Evolutionary conservation across 2,797 vertebrate species (phyloP).

Genomic region (Manis javanica): DNA sequence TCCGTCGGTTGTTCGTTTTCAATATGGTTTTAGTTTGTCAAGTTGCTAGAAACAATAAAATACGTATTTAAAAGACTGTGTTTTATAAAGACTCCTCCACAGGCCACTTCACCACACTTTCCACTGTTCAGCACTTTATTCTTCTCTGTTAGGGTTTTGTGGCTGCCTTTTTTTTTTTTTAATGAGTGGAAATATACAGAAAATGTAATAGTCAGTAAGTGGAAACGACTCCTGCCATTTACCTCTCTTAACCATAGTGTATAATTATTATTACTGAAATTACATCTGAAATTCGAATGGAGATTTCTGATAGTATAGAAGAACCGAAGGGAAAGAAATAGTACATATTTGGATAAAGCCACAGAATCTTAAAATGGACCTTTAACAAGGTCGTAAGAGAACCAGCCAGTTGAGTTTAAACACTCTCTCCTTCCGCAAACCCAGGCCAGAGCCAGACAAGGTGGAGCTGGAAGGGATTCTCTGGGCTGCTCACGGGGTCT

Average conservation of each 20-base stretch:
- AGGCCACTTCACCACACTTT: not conserved
- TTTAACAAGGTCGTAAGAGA: constrained; percentile 14
- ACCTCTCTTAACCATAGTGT: constrained; percentile 3
- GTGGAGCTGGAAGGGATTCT: not conserved
- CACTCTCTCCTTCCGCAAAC: not conserved
- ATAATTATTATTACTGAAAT: not conserved
- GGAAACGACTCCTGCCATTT: not conserved
- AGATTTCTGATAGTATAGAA: not conserved
- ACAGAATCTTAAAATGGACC: constrained; percentile 32
- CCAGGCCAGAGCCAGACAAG: not conserved
- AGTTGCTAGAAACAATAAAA: constrained; percentile 74
- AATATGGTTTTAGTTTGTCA: constrained; percentile 78
- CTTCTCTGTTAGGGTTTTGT: constrained; percentile 23
- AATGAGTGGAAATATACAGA: constrained; percentile 23
- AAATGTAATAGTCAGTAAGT: constrained; percentile 24
- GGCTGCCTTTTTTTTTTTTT: not conserved
- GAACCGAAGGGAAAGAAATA: constrained; percentile 9
- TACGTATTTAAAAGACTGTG: constrained; percentile 62
- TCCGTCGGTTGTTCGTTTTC: constrained; percentile 74
- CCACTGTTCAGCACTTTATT: not conserved
- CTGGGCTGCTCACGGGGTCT: not conserved
- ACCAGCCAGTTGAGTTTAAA: not conserved
- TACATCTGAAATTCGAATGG: constrained; percentile 18
- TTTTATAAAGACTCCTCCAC: constrained; percentile 44
- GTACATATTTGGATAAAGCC: constrained; percentile 2